Conservation (phyloP, 2,888 invertebrate genomes). For the Fragum whitleyi region DNA sequence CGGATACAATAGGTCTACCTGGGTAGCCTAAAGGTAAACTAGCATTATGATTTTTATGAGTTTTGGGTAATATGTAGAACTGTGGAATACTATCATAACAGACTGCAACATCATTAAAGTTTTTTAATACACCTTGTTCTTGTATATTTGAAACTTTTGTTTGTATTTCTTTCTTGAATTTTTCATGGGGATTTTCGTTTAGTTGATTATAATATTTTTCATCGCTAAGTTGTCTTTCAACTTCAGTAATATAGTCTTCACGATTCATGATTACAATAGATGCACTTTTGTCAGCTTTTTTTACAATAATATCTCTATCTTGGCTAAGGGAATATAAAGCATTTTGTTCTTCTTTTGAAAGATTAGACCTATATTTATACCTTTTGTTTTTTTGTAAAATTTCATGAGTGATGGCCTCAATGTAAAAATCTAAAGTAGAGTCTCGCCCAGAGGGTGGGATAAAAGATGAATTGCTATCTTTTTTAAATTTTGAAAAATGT, state of each 20-base stretch:
- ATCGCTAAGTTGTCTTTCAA: conserved; percentile 20
- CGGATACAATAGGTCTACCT: conserved; percentile 33
- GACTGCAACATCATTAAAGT: no score
- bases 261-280: conserved; percentile 33
- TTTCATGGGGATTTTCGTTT: no score
- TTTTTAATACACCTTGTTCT: no score
- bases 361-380: conserved; percentile 18
- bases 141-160: no score
- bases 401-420: conserved; percentile 35
- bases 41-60: conserved; percentile 4
- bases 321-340: neutral
- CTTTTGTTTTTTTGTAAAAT: conserved; percentile 20
- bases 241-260: conserved; percentile 25
- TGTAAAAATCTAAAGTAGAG: conserved; percentile 35
- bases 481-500: neutral
- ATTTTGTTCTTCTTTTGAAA: conserved; percentile 24
- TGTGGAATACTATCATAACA: conserved; percentile 10
- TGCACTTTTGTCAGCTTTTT: conserved; percentile 33
- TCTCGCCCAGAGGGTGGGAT: conserved; percentile 32
- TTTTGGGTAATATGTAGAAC: conserved; percentile 31
- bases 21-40: conserved; percentile 20
- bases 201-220: neutral
- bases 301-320: conserved; percentile 21
- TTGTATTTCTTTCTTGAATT: no score
- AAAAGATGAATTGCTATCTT: conserved; percentile 26